A percentile compares a stretch with the other conserved stretches of the same genome.
These are phyloP conservation scores for Cremastinae sp. DNA, from an alignment of 2,888 invertebrate genomes.

Conservation along the genomic window DNA sequence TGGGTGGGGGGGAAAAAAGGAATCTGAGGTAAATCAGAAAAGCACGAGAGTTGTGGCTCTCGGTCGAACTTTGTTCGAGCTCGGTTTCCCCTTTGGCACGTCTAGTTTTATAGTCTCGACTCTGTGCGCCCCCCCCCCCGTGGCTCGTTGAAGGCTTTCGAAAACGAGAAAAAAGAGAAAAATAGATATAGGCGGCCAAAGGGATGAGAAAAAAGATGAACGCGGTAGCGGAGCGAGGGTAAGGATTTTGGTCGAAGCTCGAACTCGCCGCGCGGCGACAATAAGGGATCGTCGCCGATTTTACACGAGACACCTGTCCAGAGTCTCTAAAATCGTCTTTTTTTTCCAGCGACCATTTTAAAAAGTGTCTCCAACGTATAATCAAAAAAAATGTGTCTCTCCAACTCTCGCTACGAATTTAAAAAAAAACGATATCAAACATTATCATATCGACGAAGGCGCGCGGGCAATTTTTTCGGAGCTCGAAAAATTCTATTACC, in stretches of 20 bases:
- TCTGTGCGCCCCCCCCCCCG: slow-evolving; percentile 33
- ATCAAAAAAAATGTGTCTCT: no score
- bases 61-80: slow-evolving; percentile 61
- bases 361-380: no score
- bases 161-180: slow-evolving; percentile 22
- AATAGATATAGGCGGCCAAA: no score
- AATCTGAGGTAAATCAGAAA: slow-evolving; percentile 32
- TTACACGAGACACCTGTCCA: no score
- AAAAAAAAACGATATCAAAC: no score
- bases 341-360: no score
- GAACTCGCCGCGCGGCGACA: slow-evolving; percentile 10
- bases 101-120: slow-evolving; percentile 45
- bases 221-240: slow-evolving; percentile 33
- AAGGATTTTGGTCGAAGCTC: slow-evolving; percentile 32
- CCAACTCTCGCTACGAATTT: no score
- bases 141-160: slow-evolving; percentile 21
- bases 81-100: slow-evolving; percentile 60
- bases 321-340: no score
- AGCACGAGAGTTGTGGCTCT: slow-evolving; percentile 52
- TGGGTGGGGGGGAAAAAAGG: not conserved
- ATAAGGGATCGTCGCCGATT: no score
- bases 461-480: no score
- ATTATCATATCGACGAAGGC: no score
- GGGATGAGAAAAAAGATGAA: slow-evolving; percentile 47
- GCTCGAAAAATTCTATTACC: slow-evolving; percentile 2